phyloP scores from a whole-genome alignment of 2,113 vertebrate species.

The Perccottus glenii region DNA sequence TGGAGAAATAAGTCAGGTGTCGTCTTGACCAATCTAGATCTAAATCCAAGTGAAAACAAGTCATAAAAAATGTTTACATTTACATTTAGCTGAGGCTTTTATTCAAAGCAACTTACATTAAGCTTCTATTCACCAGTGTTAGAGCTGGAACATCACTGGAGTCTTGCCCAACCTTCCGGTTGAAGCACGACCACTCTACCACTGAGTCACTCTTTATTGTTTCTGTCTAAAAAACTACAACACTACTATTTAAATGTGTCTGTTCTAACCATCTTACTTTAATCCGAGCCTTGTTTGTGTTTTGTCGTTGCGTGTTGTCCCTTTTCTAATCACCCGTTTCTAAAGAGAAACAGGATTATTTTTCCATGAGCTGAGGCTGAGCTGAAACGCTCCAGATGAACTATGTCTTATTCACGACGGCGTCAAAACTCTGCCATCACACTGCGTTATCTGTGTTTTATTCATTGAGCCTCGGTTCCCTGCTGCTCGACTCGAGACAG shows the following conservation, averaged over 20 bases:
- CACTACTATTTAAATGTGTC: background rate
- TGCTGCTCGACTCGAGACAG: conserved; percentile 31
- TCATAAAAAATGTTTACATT: no score
- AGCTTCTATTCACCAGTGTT: no score
- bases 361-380: conserved; percentile 48
- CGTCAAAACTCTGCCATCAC: conserved; percentile 61
- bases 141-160: no score
- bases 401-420: conserved; percentile 65
- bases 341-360: conserved; percentile 49
- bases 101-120: no score
- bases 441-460: conserved; percentile 62
- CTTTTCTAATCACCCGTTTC: conserved; percentile 35
- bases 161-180: no score
- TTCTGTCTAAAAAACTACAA: no score
- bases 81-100: no score
- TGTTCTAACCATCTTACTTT: background rate
- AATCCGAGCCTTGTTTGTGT: conserved; percentile 14
- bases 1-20: no score
- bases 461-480: conserved; percentile 59
- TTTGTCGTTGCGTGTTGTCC: background rate
- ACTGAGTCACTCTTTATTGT: no score
- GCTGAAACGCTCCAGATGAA: conserved; percentile 48
- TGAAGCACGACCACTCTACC: no score
- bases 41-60: no score
- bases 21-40: background rate